Evolutionary conservation across 1,140 invertebrate species (phyloP).

Genomic region (Dendrolimus punctatus): DNA sequence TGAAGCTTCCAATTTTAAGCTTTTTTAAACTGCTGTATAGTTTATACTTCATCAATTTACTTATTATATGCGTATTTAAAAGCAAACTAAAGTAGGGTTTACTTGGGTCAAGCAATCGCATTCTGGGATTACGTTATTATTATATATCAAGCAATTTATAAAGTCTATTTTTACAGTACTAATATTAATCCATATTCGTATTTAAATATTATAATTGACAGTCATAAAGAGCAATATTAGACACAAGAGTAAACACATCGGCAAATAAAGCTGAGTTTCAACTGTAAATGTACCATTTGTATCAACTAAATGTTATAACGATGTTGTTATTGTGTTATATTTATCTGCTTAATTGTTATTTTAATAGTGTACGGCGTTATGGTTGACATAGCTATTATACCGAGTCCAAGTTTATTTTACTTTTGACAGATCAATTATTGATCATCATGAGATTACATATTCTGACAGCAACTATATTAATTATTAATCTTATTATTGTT

Average conservation of each 20-base stretch:
- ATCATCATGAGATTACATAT: no score
- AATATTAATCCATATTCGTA: not conserved
- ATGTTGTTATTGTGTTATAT: no score
- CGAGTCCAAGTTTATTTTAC: no score
- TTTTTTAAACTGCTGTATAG: constrained; percentile 6
- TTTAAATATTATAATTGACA: no score
- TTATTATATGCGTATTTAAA: not conserved
- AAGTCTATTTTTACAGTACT: constrained; percentile 9
- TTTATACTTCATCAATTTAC: constrained; percentile 1
- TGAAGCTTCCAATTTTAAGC: not conserved
- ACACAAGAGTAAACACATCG: constrained; percentile 37
- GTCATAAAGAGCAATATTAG: constrained; percentile 24
- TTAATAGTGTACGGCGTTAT: no score
- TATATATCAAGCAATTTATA: constrained; percentile 24
- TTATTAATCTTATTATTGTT: no score
- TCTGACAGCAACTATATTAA: no score
- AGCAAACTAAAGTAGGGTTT: constrained; percentile 20
- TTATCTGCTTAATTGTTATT: no score
- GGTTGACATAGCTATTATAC: no score
- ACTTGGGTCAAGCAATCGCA: constrained; percentile 33
- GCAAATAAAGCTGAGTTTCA: constrained; percentile 37
- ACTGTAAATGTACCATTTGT: constrained; percentile 12
- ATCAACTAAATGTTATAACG: constrained; percentile 2
- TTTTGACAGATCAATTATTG: no score
- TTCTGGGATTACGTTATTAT: constrained; percentile 33